Base-by-base conservation (phyloP, 2,797 vertebrate genomes). In the Oreortyx pictus region DNA sequence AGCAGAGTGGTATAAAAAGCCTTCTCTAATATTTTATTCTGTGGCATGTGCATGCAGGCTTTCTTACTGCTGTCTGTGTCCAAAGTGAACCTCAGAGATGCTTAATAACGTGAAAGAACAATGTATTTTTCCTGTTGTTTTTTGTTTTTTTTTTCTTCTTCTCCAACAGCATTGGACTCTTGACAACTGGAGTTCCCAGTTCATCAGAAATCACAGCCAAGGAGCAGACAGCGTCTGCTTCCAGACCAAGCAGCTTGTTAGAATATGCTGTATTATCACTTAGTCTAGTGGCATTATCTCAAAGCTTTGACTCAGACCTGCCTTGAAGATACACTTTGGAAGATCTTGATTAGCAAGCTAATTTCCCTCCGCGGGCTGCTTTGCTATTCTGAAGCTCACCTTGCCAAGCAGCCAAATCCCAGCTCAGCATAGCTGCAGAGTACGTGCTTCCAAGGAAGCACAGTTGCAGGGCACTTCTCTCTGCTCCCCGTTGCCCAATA, bases 271-370 rank as follows among this genome's bases (percentile, higher is more conserved):
- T 74, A 37, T 79, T 88, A 80, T 60, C 80, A 79, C 80, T 87
- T 49, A 73, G 47, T 39, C 86, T 86, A 78, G 88, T 91, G 91
- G 79, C 57, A 65, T 64, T 71, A 90, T 77, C 86, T 89, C 84
- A 70, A 77, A 88, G 44, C 19, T 66, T 79, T 92, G 89, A 91
- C 71, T 94, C 83, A 93, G 41, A 88, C 64, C 65, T 93, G 88
- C 56, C 61, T 19, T 76, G 35, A 86, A 86, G 88, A 88, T 43
- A 61, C 1, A 57, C 64, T 88, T 76, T 64, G 68, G 86, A 91
- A 92, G 78, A 93, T 73, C 71, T 84, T 92, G 44, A 92, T 92
- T 80, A 73, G 67, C 0, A 5, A 84, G 33, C 56, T 66, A 2
- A 8, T 72, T 95, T 92, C 80, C 64, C 44, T 56, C 73, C 64